Evolutionary conservation across 2,797 vertebrate species (phyloP), one percentile per base, ranked within the genome.

Genomic region (Argentina silus): DNA sequence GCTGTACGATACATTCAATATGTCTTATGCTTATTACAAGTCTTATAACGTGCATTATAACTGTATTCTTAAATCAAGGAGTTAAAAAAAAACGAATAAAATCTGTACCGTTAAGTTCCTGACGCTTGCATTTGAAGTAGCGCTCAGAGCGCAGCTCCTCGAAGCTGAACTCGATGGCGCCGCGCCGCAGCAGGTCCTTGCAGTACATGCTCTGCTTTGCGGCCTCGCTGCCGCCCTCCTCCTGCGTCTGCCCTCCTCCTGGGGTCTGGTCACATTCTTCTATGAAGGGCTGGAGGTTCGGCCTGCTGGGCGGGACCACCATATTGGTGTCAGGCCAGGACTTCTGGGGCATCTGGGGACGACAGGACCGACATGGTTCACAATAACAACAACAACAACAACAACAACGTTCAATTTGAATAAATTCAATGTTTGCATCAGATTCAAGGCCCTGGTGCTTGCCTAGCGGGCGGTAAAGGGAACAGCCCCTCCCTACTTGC

Each of bases 141-240:
- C 91, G 89, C 82, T 96, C 92, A 10, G 96, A 94, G 65, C 94
- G 69, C 56, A 96, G 92, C 85, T 97, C 96, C 67, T 97, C 96
- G 0, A 96, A 90, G 57, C 93, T 95, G 70, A 96, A 94, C 69
- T 97, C 96, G 0, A 79, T 85, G 0, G 91, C 88, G 27, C 92
- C 95, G 74, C 89, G 91, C 73, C 89, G 93, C 74, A 96, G 87
- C 77, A 89, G 92, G 0, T 93, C 93, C 81, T 92, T 95, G 77
- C 93, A 94, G 83, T 95, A 97, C 94, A 95, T 95, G 65, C 89
- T 83, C 71, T 86, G 62, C 66, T 93, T 91, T 61, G 87, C 90
- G 67, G 86, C 92, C 19, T 61, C 1, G 0, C 69, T 85, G 23
- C 64, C 1, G 0, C 69, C 86, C 67, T 88, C 90, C 23, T 92